Evolutionary conservation across 1,140 invertebrate species (phyloP).

Genomic region (Drosophila malerkotliana): DNA sequence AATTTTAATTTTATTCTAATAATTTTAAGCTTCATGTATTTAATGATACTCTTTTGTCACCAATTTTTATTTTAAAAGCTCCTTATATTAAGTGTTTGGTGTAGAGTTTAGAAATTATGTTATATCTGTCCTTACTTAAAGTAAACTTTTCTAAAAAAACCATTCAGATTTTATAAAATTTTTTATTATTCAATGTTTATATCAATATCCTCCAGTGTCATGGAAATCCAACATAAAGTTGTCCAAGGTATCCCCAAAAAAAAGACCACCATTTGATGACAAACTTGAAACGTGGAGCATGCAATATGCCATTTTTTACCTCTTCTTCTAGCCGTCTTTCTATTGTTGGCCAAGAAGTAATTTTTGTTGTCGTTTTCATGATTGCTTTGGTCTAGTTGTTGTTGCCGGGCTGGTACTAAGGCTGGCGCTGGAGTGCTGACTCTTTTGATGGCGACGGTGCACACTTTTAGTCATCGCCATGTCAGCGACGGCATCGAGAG

Average conservation of each 20-base stretch:
- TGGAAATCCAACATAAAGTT: conserved; percentile 24
- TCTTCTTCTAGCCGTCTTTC: conserved; percentile 20
- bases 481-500: conserved; percentile 58
- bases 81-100: no score
- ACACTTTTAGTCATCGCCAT: conserved; percentile 78
- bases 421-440: conserved; percentile 19
- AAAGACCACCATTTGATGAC: conserved; percentile 70
- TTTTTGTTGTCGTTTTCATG: conserved; percentile 57
- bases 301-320: conserved; percentile 57
- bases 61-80: no score
- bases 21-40: no score
- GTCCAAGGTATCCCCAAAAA: conserved; percentile 40
- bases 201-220: conserved; percentile 36
- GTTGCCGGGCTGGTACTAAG: conserved; percentile 20
- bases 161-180: background rate
- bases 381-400: conserved; percentile 61
- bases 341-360: conserved; percentile 55
- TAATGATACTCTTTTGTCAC: no score
- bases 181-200: background rate
- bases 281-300: conserved; percentile 76
- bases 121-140: no score
- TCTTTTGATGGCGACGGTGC: conserved; percentile 47
- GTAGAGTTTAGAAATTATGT: no score
- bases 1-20: no score
- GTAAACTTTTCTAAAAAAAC: no score